A percentile compares a stretch with the other conserved stretches of the same genome.
Conservation (phyloP, 2,797 vertebrate genomes). For the Sciurus carolinensis region DNA sequence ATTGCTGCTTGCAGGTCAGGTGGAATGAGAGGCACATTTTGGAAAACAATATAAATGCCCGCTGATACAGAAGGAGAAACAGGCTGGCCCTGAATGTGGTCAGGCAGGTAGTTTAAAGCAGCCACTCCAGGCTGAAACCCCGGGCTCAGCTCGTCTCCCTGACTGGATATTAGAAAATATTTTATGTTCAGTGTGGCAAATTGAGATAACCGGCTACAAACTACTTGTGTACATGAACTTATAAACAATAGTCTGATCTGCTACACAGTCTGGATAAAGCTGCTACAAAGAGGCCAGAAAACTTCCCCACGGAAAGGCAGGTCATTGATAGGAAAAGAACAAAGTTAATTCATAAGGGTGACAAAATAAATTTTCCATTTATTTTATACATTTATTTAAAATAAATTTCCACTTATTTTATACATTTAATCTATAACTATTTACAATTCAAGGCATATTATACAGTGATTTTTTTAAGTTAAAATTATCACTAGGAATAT, state of each 20-base stretch:
- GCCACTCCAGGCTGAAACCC: neutral
- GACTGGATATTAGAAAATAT: constrained; percentile 2
- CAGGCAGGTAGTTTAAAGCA: neutral
- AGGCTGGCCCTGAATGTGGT: constrained; percentile 1
- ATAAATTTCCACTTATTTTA: too few relatives aligned
- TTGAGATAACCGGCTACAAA: neutral
- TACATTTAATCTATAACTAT: constrained; percentile 40
- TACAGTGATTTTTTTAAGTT: constrained; percentile 43
- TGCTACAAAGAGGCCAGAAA: constrained; percentile 28
- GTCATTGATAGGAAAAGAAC: constrained; percentile 52
- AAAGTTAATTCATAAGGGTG: constrained; percentile 63
- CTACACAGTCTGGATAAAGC: constrained; percentile 16
- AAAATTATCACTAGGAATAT: constrained; percentile 41
- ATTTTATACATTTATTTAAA: too few relatives aligned
- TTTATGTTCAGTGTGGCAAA: constrained; percentile 50
- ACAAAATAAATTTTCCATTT: constrained; percentile 64
- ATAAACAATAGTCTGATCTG: constrained; percentile 51
- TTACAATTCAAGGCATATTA: constrained; percentile 54
- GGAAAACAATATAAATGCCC: constrained; percentile 53
- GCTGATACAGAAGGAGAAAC: constrained; percentile 48
- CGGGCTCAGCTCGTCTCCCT: constrained; percentile 25
- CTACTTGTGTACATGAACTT: constrained; percentile 38
- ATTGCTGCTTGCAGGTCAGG: constrained; percentile 36
- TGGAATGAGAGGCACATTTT: neutral
- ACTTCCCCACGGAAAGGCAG: constrained; percentile 58